Conservation (phyloP, 2,888 invertebrate species). For the Catocala fraxini region DNA sequence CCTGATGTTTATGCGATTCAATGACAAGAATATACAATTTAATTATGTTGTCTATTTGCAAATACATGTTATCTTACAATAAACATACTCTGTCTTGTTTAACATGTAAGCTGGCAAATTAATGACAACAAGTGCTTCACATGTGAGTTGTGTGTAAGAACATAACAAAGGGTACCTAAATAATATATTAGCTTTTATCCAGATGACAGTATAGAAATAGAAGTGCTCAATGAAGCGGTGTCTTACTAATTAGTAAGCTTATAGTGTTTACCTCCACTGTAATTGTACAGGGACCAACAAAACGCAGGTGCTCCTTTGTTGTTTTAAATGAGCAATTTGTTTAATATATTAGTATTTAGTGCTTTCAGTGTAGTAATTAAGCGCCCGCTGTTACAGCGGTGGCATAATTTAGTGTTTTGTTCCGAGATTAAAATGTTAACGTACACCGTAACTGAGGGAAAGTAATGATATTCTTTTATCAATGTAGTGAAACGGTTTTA, state of each 20-base stretch:
- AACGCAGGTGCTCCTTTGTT: conserved; percentile 43
- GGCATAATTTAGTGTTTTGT: conserved; percentile 43
- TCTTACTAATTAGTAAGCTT: conserved; percentile 27
- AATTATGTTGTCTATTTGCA: too few species aligned
- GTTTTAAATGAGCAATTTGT: conserved; percentile 43
- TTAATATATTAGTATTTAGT: conserved; percentile 45
- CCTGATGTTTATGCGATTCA: too few species aligned
- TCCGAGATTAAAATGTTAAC: conserved; percentile 30
- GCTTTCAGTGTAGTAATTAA: conserved; percentile 40
- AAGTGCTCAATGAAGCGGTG: conserved; percentile 16
- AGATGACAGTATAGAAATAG: not conserved
- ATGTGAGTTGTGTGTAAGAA: not conserved
- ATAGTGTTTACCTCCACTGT: conserved; percentile 11
- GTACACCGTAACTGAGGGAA: conserved; percentile 10
- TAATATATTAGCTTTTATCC: not conserved
- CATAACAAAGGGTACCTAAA: not conserved
- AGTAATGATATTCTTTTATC: conserved; percentile 14
- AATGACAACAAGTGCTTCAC: too few species aligned
- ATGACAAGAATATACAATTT: too few species aligned
- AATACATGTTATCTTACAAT: too few species aligned
- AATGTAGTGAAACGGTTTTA: conserved; percentile 1
- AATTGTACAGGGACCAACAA: conserved; percentile 24
- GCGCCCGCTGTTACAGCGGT: conserved; percentile 34
- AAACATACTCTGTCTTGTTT: too few species aligned
- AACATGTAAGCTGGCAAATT: too few species aligned